Evolutionary conservation across 2,113 vertebrate species (phyloP).

Genomic region (Oryzias celebensis): DNA sequence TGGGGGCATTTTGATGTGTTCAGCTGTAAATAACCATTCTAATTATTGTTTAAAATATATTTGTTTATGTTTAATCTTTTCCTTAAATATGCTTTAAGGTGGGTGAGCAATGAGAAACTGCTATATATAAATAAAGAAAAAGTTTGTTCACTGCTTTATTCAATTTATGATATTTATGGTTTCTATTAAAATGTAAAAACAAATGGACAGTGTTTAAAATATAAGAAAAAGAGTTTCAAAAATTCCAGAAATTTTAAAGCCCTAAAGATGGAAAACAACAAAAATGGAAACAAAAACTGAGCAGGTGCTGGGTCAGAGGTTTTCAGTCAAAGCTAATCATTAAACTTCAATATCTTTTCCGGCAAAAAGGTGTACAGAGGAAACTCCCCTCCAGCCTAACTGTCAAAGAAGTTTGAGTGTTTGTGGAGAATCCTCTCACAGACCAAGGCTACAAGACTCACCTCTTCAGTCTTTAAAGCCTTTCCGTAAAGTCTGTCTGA

Average conservation of each 20-base stretch:
- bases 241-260: neutral
- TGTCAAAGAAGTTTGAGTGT: conserved; percentile 21
- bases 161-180: too few relatives aligned
- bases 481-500: conserved; percentile 70
- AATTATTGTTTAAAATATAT: too few relatives aligned
- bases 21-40: too few relatives aligned
- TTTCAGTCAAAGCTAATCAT: conserved; percentile 63
- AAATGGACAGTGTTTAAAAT: too few relatives aligned
- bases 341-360: conserved; percentile 49
- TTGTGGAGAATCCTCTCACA: conserved; percentile 18
- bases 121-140: too few relatives aligned
- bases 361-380: conserved; percentile 69
- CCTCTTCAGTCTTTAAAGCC: conserved; percentile 76
- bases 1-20: too few relatives aligned
- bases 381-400: conserved; percentile 39
- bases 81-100: too few relatives aligned
- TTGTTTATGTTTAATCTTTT: too few relatives aligned
- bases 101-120: too few relatives aligned
- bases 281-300: conserved; percentile 21
- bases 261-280: neutral
- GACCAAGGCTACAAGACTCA: conserved; percentile 66
- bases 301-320: conserved; percentile 25
- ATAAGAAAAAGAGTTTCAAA: too few relatives aligned
- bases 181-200: too few relatives aligned
- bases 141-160: too few relatives aligned